Evolutionary conservation across 37 sponge, comb jelly and placozoan species (phyloP).

Genomic region (Spongilla lacustris): DNA sequence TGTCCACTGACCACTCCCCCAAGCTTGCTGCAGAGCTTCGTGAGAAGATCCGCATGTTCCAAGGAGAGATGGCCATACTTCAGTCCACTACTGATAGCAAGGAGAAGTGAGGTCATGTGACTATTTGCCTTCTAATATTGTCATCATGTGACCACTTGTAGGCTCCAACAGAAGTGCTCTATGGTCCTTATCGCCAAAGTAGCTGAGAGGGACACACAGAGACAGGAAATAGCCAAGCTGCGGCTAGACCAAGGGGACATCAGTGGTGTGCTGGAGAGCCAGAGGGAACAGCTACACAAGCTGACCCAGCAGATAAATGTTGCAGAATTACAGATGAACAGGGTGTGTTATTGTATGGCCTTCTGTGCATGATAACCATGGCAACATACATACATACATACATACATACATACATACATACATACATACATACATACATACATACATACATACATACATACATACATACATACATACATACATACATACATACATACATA

Average conservation of each 20-base stretch:
- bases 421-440: neutral
- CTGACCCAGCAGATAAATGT: slow-evolving; percentile 80
- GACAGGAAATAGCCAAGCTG: slow-evolving; percentile 73
- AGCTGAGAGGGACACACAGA: slow-evolving; percentile 78
- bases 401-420: neutral
- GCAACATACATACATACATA: neutral
- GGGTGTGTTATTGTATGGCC: slow-evolving; percentile 48
- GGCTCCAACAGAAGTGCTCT: slow-evolving; percentile 68
- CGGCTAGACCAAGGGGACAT: slow-evolving; percentile 50
- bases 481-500: slow-evolving; percentile 6
- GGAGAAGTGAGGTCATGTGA: slow-evolving; percentile 37
- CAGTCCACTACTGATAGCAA: slow-evolving; percentile 57
- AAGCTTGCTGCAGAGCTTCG: slow-evolving; percentile 79
- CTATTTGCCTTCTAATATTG: too few relatives aligned
- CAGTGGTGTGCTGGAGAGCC: slow-evolving; percentile 49
- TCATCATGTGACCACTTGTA: neutral
- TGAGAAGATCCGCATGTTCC: slow-evolving; percentile 88
- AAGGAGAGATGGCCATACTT: slow-evolving; percentile 90
- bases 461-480: neutral
- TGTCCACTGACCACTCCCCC: neutral
- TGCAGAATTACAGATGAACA: slow-evolving; percentile 83
- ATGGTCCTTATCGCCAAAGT: slow-evolving; percentile 64
- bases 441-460: neutral
- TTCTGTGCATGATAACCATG: neutral
- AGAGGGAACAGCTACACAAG: slow-evolving; percentile 74